Percentiles rank a stretch among this genome's conserved stretches.
phyloP scores from a whole-genome alignment of 2,113 vertebrate species.

The Periophthalmodon schlosseri region DNA sequence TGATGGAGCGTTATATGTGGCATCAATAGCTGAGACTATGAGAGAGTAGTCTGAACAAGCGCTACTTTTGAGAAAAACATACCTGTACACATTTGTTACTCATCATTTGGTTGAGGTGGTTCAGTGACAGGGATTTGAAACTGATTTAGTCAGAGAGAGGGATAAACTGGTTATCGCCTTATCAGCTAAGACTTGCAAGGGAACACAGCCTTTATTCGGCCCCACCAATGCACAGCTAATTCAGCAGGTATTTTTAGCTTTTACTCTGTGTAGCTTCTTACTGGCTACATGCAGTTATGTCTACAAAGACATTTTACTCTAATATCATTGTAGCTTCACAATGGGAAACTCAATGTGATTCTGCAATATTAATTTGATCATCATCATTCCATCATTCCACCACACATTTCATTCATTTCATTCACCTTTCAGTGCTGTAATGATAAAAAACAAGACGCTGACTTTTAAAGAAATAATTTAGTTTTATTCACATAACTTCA shows the following conservation, averaged over 20 bases:
- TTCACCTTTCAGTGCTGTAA: background rate
- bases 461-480: conserved; percentile 68
- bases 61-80: background rate
- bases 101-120: background rate
- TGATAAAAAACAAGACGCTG: conserved; percentile 17
- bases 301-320: background rate
- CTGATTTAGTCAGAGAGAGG: conserved; percentile 65
- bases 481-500: conserved; percentile 63
- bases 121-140: conserved; percentile 50
- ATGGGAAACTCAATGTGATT: no score
- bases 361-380: no score
- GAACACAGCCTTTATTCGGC: conserved; percentile 37
- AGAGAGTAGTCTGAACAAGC: background rate
- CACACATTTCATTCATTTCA: no score
- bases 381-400: background rate
- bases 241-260: conserved; percentile 56
- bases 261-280: conserved; percentile 48
- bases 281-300: background rate
- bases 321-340: background rate
- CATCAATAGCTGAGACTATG: no score
- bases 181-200: conserved; percentile 64
- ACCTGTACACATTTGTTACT: background rate
- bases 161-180: conserved; percentile 71
- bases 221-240: conserved; percentile 51
- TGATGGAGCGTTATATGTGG: no score